A percentile compares a stretch with the other conserved stretches of the same genome.
phyloP scores from a whole-genome alignment of 2,113 vertebrate species.

The Heterotis niloticus region DNA sequence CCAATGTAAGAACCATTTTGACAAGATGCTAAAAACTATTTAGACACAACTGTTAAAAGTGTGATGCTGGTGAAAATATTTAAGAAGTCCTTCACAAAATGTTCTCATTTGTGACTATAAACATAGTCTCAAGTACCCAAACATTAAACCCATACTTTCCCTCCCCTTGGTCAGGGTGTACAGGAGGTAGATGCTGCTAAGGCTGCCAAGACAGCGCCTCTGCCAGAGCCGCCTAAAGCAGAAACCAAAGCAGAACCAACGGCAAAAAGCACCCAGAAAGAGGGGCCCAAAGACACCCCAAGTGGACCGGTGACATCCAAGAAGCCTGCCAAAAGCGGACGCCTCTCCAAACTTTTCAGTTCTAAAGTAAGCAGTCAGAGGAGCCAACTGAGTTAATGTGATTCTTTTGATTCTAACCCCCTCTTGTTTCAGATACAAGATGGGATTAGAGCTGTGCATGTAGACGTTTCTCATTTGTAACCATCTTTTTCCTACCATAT shows the following conservation, averaged over 20 bases:
- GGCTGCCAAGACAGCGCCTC: conserved; percentile 67
- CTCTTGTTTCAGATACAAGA: background rate
- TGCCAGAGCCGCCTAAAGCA: conserved; percentile 65
- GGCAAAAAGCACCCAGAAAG: conserved; percentile 50
- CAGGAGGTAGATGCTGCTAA: conserved; percentile 59
- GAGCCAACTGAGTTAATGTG: background rate
- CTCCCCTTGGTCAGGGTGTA: conserved; percentile 44
- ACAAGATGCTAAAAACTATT: background rate
- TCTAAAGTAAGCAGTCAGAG: conserved; percentile 70
- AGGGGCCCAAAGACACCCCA: conserved; percentile 50
- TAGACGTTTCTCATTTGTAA: background rate
- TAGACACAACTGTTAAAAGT: background rate
- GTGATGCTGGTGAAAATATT: background rate
- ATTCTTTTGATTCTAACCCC: background rate
- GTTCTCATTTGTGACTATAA: background rate
- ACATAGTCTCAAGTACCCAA: background rate
- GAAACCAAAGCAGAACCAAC: conserved; percentile 59
- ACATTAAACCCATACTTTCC: background rate
- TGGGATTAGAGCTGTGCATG: background rate
- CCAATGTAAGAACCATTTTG: conserved; percentile 58
- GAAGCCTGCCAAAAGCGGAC: conserved; percentile 57
- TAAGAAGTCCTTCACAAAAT: no score
- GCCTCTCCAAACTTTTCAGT: conserved; percentile 83
- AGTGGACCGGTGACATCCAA: conserved; percentile 70
- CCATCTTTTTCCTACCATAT: no score